Conservation (phyloP, 1,140 invertebrate species). For the Listronotus bonariensis region DNA sequence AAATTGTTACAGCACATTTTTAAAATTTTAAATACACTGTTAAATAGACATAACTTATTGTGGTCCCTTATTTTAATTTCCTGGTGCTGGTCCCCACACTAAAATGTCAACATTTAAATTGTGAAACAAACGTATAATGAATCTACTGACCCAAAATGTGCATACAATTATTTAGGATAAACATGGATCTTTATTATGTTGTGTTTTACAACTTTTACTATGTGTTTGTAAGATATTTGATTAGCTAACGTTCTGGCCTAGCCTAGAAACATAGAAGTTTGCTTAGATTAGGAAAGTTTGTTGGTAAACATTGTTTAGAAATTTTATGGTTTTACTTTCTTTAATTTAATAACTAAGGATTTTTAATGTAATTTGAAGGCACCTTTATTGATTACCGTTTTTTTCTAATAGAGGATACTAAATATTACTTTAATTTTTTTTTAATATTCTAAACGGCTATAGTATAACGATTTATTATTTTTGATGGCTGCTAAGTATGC, state of each 20-base stretch:
- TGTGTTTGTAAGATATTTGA: constrained; percentile 1
- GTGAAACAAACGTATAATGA: neutral
- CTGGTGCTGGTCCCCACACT: neutral
- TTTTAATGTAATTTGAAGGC: too few species aligned
- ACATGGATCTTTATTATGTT: constrained; percentile 9
- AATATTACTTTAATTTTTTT: too few species aligned
- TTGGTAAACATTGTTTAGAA: constrained; percentile 1
- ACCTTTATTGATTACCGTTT: too few species aligned
- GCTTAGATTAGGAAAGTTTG: constrained; percentile 7
- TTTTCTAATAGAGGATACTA: too few species aligned
- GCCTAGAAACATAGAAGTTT: constrained; percentile 8
- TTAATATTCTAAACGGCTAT: too few species aligned
- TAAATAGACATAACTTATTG: neutral
- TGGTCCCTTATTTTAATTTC: too few species aligned
- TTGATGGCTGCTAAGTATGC: too few species aligned
- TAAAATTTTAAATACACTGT: too few species aligned
- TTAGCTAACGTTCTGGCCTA: constrained; percentile 7
- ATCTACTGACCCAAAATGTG: constrained; percentile 10
- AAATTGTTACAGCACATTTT: too few species aligned
- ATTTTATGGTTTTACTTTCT: too few species aligned
- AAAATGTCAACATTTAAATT: constrained; percentile 5
- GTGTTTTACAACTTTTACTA: constrained; percentile 9
- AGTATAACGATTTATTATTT: too few species aligned
- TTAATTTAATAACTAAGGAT: too few species aligned
- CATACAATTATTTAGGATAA: constrained; percentile 10